Evolutionary conservation across 2,113 vertebrate genomes (phyloP).

Genomic region (Synchiropus splendidus): DNA sequence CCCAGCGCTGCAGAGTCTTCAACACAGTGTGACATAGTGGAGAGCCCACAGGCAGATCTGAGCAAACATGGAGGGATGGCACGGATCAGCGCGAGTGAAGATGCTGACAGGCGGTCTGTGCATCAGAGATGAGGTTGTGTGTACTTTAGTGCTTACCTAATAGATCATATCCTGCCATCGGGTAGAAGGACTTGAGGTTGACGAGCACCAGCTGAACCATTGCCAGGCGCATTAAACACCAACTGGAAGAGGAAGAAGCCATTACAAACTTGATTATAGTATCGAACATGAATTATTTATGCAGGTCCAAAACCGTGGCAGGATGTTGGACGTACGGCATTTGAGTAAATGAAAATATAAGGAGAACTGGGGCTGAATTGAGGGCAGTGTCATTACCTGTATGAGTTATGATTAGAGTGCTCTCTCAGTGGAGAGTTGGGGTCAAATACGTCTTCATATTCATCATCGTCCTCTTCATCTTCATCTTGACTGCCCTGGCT

Average conservation of each 20-base stretch:
- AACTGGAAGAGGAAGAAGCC: conserved; percentile 63
- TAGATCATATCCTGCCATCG: conserved; percentile 91
- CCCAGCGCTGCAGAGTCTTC: conserved; percentile 92
- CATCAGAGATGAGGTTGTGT: background rate
- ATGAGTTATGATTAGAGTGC: conserved; percentile 92
- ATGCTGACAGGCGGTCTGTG: background rate
- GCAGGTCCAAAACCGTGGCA: background rate
- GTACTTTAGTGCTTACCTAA: conserved; percentile 71
- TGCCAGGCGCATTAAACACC: conserved; percentile 93
- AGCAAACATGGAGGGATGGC: conserved; percentile 6
- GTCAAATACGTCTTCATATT: conserved; percentile 61
- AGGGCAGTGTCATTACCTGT: conserved; percentile 70
- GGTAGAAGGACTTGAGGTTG: conserved; percentile 92
- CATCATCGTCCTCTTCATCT: conserved; percentile 70
- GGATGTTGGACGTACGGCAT: background rate
- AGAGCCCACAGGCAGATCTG: conserved; percentile 92
- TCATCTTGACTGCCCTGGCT: conserved; percentile 80
- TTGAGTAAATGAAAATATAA: conserved; percentile 1
- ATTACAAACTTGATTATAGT: conserved; percentile 6
- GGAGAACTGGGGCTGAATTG: background rate
- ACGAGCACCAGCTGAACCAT: conserved; percentile 92
- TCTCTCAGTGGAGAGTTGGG: conserved; percentile 73
- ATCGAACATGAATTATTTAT: conserved; percentile 2
- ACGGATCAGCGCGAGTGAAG: conserved; percentile 1
- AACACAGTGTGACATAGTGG: conserved; percentile 86